Evolutionary conservation across 2,888 invertebrate genomes (phyloP), one percentile per base, ranked within the genome.

Genomic region (Drosophila setosimentum): DNA sequence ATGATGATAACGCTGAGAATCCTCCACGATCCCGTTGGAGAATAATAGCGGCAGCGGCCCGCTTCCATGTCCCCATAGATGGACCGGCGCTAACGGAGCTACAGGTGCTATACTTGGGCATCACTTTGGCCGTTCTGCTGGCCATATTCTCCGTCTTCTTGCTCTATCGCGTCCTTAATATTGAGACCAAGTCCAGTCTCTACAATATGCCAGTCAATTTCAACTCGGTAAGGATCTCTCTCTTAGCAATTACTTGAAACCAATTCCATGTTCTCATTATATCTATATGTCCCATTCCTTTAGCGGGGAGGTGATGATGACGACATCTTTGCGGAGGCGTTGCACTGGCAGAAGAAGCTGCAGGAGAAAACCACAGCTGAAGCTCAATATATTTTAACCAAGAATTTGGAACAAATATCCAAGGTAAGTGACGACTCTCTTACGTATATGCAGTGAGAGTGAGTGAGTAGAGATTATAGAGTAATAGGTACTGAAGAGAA

Each of bases 391-490:
- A 96, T 96, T 94, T 94, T 97, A 74, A 95, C 96, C 89, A 95
- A 95, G 78, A 97, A 97, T 94, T 94, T 97, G 82, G 94, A 97
- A 92, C 95, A 97, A 93, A 96, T 97, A 87, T 95, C 96, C 73
- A 97, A 96, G 95, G 97, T 96, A 92, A 91, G 73, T 4, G 45
- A 5, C 10, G 37, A 3, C 27, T 49, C 18, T 29, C 5, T 3
- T 18, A 18, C 5, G 10, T 18, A 27, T 27, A 13, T 6, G 24
- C 49, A 29, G 27, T 2, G 27, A 18, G 2, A 21, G 21, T 21
- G 21, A 21, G 11, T 21, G 16, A 29, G 11, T 18, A 6, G 0
- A 5, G 21, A 21, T 11, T 13, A 5, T 21, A 21, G 42, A 4
- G 40, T 18, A 35, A 16, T 35, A 18, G 18, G 6, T 18, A 2